These are phyloP conservation scores for Ypsolopha sequella DNA, from an alignment of 2,888 invertebrate species.

Conservation along the genomic window DNA sequence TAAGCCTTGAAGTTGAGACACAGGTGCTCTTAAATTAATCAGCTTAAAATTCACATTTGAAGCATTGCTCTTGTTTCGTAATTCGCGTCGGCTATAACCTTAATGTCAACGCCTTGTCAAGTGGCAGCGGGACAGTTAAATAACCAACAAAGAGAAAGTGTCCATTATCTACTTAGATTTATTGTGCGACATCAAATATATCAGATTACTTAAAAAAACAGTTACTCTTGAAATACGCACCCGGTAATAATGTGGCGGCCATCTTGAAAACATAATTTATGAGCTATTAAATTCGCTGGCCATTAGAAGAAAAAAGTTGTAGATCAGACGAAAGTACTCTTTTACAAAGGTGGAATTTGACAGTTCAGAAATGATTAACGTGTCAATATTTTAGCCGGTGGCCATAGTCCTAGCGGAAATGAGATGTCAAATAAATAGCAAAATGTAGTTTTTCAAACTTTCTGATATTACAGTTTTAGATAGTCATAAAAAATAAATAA, in stretches of 20 bases:
- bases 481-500: too few relatives aligned
- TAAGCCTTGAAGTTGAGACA: conserved; percentile 3
- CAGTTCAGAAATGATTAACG: too few relatives aligned
- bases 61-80: conserved; percentile 20
- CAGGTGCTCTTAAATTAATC: conserved; percentile 13
- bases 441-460: too few relatives aligned
- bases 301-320: too few relatives aligned
- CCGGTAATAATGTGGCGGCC: background rate
- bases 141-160: conserved; percentile 26
- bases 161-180: conserved; percentile 17
- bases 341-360: too few relatives aligned
- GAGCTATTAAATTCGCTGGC: too few relatives aligned
- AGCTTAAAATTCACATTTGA: conserved; percentile 8
- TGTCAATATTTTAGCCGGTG: too few relatives aligned
- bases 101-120: conserved; percentile 33
- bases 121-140: conserved; percentile 25
- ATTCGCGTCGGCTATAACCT: conserved; percentile 12
- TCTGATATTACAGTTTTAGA: too few relatives aligned
- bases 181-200: conserved; percentile 18
- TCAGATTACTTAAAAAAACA: conserved; percentile 11
- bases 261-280: too few relatives aligned
- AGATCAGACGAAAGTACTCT: too few relatives aligned
- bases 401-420: too few relatives aligned
- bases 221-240: background rate
- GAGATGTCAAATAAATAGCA: too few relatives aligned